Base-by-base conservation (phyloP, 2,797 vertebrate genomes). In the Alfaro cultratus region DNA sequence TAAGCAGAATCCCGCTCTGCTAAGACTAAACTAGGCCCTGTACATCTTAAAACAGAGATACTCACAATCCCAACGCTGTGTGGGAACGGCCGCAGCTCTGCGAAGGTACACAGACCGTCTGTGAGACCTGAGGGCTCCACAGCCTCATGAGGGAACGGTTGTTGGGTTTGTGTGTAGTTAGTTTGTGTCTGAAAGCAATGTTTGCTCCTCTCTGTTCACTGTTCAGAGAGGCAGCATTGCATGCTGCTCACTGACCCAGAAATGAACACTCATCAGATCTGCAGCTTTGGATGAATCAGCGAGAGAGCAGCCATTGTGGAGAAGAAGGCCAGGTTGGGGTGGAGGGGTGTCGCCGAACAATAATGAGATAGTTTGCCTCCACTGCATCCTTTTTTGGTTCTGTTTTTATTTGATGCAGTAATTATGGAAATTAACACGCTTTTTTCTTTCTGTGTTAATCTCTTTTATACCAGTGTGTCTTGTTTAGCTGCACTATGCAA, bases 261-360 rank as follows among this genome's bases (percentile, higher is more conserved):
- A 96, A 95, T 93, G 89, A 88, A 77, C 91, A 95, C 93, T 96
- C 95, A 95, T 96, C 95, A 96, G 76, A 95, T 95, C 91, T 90
- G 83, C 80, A 90, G 95, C 91, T 93, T 92, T 94, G 92, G 86
- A 94, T 95, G 94, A 95, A 93, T 94, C 92, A 95, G 88, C 89
- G 43, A 72, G 80, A 84, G 87, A 88, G 88, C 82, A 82, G 91
- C 86, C 89, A 94, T 94, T 96, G 94, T 95, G 84, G 83, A 80
- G 67, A 85, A 75, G 84, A 78, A 88, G 90, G 84, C 73, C 53
- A 5, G 80, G 75, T 45, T 23, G 67, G 80, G 75, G 41, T 23
- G 39, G 18, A 10, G 79, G 86, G 73, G 83, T 67, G 72, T 79
- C 0, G 0, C 73, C 82, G 75, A 83, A 90, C 90, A 88, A 82